Evolutionary conservation across 2,797 vertebrate genomes (phyloP), one percentile per base, ranked within the genome.

Genomic region (Loris lydekkerianus): DNA sequence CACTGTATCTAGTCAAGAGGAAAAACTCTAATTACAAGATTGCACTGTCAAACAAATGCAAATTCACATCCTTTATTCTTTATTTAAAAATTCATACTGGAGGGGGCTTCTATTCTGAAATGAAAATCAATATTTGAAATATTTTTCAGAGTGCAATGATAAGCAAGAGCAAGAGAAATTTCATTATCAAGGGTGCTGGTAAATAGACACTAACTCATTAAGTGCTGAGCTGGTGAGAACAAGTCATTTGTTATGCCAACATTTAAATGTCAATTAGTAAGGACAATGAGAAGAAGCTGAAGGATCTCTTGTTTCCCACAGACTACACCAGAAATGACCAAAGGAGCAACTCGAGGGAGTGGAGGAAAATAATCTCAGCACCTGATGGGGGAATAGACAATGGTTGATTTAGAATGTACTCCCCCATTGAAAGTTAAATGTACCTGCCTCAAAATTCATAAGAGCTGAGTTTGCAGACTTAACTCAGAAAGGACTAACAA

Each of bases 21-120:
- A 98, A 98, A 97, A 97, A 93, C 96, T 96, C 94, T 98, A 98
- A 98, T 98, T 98, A 98, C 94, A 96, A 98, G 97, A 97, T 61
- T 97, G 96, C 94, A 92, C 95, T 98, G 98, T 98, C 98, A 98
- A 98, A 97, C 97, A 98, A 98, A 98, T 98, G 97, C 91, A 98
- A 98, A 98, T 98, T 96, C 31, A 72, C 96, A 95, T 98, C 93
- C 97, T 98, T 98, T 97, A 97, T 96, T 97, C 76, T 91, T 87
- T 95, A 91, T 97, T 98, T 98, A 98, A 98, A 98, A 98, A 98
- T 95, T 98, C 96, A 96, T 95, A 91, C 81, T 92, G 18, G 87
- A 82, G 75, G 43, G 77, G 67, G 56, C 56, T 83, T 93, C 89
- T 96, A 72, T 96, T 98, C 85, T 95, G 97, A 97, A 98, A 98